Percentiles rank a stretch among this genome's conserved stretches.
Evolutionary conservation across 2,797 vertebrate genomes (phyloP).

Genomic region (Acipenser transmontanus): DNA sequence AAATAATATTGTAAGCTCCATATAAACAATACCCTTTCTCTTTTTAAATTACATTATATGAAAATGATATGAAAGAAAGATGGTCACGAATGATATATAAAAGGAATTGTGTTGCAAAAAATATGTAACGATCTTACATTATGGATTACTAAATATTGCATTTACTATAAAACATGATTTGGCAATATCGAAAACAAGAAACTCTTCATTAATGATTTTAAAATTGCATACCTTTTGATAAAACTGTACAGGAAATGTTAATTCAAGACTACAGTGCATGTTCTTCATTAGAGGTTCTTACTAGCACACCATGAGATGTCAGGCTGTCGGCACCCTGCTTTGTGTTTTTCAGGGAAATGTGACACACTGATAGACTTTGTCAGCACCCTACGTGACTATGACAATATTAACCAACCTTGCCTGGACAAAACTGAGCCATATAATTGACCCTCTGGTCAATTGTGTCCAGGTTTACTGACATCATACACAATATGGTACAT

Average conservation of each 20-base stretch:
- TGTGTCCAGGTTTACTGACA: not conserved
- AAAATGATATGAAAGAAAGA: too few species aligned
- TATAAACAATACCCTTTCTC: too few species aligned
- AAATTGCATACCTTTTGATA: not conserved
- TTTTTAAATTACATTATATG: too few species aligned
- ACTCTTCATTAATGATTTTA: not conserved
- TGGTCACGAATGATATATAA: too few species aligned
- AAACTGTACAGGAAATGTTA: not conserved
- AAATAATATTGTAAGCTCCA: too few species aligned
- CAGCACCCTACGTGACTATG: not conserved
- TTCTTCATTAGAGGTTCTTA: not conserved
- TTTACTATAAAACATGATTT: too few species aligned
- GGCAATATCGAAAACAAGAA: not conserved
- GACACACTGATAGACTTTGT: not conserved
- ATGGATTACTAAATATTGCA: too few species aligned
- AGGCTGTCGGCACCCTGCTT: not conserved
- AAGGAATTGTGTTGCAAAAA: too few species aligned
- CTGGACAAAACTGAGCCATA: not conserved
- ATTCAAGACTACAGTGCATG: too few species aligned
- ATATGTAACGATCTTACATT: too few species aligned
- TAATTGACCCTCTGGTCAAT: not conserved
- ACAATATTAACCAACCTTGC: not conserved
- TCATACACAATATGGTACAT: not conserved
- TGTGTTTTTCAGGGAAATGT: not conserved
- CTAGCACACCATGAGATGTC: not conserved